Percentiles rank a stretch among this genome's conserved stretches.
These are phyloP conservation scores for Charina bottae DNA, from an alignment of 2,113 vertebrate species.

Conservation along the genomic window DNA sequence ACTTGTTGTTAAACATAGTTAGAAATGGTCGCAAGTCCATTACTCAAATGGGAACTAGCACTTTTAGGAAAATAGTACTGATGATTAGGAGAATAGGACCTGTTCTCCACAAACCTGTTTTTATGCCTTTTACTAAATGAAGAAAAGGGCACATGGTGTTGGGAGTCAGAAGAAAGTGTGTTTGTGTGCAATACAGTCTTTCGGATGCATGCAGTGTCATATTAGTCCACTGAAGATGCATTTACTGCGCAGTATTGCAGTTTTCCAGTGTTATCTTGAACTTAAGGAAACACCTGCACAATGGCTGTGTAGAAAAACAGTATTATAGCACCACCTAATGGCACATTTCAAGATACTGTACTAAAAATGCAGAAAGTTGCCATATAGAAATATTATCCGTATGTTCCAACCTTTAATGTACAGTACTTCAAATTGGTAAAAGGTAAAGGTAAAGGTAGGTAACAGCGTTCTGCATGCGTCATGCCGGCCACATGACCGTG, in stretches of 20 bases:
- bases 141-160: neutral
- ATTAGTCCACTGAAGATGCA: neutral
- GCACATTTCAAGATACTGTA: neutral
- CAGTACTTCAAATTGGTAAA: neutral
- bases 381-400: neutral
- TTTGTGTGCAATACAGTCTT: conserved; percentile 13
- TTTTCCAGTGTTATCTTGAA: neutral
- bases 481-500: too few species aligned
- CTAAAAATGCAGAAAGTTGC: neutral
- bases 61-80: neutral
- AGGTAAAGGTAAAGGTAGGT: too few species aligned
- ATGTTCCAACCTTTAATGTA: neutral
- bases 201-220: conserved; percentile 11
- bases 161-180: neutral
- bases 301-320: neutral
- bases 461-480: too few species aligned
- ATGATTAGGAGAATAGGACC: neutral
- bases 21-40: neutral
- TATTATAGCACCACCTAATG: conserved; percentile 72
- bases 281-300: neutral
- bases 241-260: neutral
- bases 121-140: neutral
- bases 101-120: neutral
- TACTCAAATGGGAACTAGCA: neutral
- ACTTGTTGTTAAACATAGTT: neutral